A percentile compares a stretch with the other conserved stretches of the same genome.
Evolutionary conservation across 1,140 invertebrate genomes (phyloP).

Genomic region (Macrobrachium nipponense): DNA sequence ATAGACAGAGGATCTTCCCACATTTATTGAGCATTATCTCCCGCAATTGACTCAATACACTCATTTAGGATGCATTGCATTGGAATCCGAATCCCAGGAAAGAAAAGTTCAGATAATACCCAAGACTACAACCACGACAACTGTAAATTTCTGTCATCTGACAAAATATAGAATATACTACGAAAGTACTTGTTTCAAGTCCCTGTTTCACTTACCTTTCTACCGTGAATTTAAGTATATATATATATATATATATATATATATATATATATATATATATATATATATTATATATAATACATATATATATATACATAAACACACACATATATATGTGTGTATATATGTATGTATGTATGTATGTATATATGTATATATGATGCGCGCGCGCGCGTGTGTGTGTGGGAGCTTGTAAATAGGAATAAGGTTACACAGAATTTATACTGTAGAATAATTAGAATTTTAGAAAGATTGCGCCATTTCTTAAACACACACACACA

Average conservation of each 20-base stretch:
- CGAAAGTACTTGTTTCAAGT: no score
- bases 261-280: constrained; percentile 9
- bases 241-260: constrained; percentile 17
- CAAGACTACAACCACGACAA: background rate
- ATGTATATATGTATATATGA: background rate
- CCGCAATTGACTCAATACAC: no score
- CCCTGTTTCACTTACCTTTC: background rate
- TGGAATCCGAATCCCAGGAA: no score
- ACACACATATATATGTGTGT: background rate
- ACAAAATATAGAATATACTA: no score
- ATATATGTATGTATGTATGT: background rate
- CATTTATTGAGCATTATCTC: no score
- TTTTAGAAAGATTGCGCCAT: background rate
- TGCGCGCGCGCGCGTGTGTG: background rate
- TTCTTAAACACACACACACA: background rate
- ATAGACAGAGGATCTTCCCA: no score
- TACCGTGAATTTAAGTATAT: constrained; percentile 5
- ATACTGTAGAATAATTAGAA: background rate
- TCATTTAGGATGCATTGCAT: no score
- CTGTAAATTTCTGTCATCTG: background rate
- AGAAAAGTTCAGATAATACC: background rate
- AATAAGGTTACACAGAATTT: no score
- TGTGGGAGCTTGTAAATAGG: background rate
- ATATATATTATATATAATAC: background rate
- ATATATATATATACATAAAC: background rate